phyloP scores from a whole-genome alignment of 2,113 vertebrate genomes.

The Perognathus longimembris region DNA sequence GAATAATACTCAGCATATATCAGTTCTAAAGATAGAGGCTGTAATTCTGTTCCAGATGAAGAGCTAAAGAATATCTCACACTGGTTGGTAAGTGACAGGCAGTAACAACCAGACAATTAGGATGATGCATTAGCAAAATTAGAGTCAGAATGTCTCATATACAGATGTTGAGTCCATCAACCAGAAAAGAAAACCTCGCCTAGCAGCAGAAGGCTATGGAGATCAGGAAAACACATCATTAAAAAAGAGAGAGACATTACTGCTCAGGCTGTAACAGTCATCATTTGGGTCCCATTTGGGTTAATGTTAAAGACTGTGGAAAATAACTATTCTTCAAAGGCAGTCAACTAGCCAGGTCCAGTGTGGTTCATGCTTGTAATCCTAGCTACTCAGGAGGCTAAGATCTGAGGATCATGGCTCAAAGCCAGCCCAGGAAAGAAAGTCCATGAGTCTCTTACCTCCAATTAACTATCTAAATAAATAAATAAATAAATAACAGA shows the following conservation, averaged over 20 bases:
- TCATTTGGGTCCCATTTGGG: background rate
- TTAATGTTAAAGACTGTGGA: background rate
- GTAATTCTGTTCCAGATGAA: slow-evolving; percentile 73
- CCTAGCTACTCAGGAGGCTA: too few relatives aligned
- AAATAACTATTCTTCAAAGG: background rate
- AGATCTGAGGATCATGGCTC: too few relatives aligned
- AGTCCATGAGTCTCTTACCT: too few relatives aligned
- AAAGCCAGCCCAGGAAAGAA: too few relatives aligned
- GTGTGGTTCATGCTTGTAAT: too few relatives aligned
- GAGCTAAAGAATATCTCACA: slow-evolving; percentile 52
- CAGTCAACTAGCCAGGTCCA: background rate
- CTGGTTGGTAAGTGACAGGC: slow-evolving; percentile 52
- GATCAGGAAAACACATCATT: background rate
- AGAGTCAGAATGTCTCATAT: background rate
- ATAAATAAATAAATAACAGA: too few relatives aligned
- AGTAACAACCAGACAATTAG: slow-evolving; percentile 59
- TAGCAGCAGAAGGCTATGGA: background rate
- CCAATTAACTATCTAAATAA: too few relatives aligned
- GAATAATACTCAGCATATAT: slow-evolving; percentile 65
- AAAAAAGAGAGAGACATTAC: background rate
- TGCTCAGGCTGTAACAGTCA: background rate
- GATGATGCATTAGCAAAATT: slow-evolving; percentile 52
- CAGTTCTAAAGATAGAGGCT: slow-evolving; percentile 78
- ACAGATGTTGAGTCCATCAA: background rate
- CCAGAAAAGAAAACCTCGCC: background rate